Evolutionary conservation across 2,797 vertebrate species (phyloP).

Genomic region (Eupleurogrammus muticus): DNA sequence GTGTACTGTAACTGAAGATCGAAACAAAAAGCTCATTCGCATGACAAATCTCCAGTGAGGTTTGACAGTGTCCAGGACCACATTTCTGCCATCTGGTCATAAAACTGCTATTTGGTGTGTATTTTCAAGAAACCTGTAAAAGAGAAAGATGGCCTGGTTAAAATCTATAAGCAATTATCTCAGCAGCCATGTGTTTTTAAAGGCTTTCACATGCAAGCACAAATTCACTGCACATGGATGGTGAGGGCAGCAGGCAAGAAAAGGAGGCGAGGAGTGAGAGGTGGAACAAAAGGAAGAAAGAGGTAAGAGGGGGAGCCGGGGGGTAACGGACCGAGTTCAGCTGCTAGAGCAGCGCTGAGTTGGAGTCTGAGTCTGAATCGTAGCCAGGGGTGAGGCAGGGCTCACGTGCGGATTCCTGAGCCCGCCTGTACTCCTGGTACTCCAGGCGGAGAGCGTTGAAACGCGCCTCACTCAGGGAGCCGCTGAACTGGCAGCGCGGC

Average conservation of each 20-base stretch:
- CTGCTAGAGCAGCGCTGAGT: constrained; percentile 84
- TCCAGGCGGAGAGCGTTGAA: constrained; percentile 86
- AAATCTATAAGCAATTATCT: constrained; percentile 13
- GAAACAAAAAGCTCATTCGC: constrained; percentile 16
- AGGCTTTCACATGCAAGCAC: constrained; percentile 28
- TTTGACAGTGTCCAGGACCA: constrained; percentile 37
- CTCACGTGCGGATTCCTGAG: constrained; percentile 75
- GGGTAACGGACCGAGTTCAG: constrained; percentile 74
- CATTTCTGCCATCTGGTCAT: constrained; percentile 48
- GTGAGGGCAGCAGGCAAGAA: constrained; percentile 54
- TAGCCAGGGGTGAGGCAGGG: constrained; percentile 63
- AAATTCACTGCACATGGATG: constrained; percentile 41
- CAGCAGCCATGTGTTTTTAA: not conserved
- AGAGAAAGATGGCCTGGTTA: constrained; percentile 33
- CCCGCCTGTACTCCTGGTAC: constrained; percentile 83
- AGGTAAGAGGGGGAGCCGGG: constrained; percentile 46
- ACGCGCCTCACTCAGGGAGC: constrained; percentile 84
- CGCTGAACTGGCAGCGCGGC: constrained; percentile 66
- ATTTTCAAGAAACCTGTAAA: constrained; percentile 66
- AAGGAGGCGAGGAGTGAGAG: constrained; percentile 44
- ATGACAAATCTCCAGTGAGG: constrained; percentile 32
- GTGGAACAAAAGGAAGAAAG: constrained; percentile 36
- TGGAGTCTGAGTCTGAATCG: constrained; percentile 79
- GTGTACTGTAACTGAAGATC: constrained; percentile 34
- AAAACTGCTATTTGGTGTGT: constrained; percentile 62